These are phyloP conservation scores for Oncorhynchus keta DNA, from an alignment of 2,113 vertebrate species.

Conservation along the genomic window DNA sequence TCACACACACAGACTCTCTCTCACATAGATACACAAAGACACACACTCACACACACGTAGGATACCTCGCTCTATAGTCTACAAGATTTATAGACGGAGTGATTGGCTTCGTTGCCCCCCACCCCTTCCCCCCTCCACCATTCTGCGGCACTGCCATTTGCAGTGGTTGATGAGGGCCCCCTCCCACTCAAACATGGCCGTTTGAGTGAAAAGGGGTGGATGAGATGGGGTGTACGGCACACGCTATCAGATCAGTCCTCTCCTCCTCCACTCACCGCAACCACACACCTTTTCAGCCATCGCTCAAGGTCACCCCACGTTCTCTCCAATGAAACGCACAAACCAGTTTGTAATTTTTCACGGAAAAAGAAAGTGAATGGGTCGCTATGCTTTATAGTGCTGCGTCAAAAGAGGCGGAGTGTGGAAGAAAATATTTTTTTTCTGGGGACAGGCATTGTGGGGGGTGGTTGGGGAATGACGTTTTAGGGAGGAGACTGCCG, in stretches of 20 bases:
- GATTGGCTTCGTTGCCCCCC: conserved; percentile 71
- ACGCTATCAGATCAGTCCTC: conserved; percentile 56
- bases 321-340: conserved; percentile 30
- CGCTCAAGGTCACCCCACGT: conserved; percentile 65
- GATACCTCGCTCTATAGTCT: conserved; percentile 43
- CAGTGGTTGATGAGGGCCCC: conserved; percentile 73
- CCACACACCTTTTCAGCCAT: conserved; percentile 56
- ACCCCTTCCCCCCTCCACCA: conserved; percentile 58
- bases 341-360: conserved; percentile 61
- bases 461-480: conserved; percentile 57
- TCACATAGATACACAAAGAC: too few species aligned
- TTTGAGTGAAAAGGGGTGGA: conserved; percentile 52
- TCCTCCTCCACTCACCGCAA: conserved; percentile 54
- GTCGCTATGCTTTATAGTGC: conserved; percentile 72
- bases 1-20: too few species aligned
- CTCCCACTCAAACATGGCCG: conserved; percentile 71
- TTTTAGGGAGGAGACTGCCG: conserved; percentile 36
- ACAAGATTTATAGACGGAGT: conserved; percentile 73
- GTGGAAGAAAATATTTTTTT: conserved; percentile 65
- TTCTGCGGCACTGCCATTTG: conserved; percentile 78
- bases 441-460: conserved; percentile 55
- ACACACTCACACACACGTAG: conserved; percentile 14
- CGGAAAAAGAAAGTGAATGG: conserved; percentile 61
- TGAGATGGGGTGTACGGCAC: conserved; percentile 52
- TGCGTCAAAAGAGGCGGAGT: conserved; percentile 77